phyloP scores from a whole-genome alignment of 30 jellyfish, hydroid and myxozoan species.

The Cassiopea xamachana region DNA sequence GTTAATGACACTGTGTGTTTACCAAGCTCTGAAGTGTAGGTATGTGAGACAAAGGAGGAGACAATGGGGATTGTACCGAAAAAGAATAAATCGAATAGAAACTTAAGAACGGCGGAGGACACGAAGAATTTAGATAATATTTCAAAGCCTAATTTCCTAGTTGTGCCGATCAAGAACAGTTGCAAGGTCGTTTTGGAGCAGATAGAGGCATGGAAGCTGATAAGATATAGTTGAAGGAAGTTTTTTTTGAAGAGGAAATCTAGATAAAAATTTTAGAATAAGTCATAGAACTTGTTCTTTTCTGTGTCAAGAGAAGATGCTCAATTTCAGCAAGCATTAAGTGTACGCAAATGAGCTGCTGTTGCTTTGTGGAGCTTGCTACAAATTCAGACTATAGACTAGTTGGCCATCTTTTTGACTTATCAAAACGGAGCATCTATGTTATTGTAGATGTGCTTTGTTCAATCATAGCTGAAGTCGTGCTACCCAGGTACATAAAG shows the following conservation, averaged over 20 bases:
- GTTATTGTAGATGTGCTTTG: conserved; percentile 34
- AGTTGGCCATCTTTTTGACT: conserved; percentile 37
- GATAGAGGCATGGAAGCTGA: neutral
- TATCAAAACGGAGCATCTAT: conserved; percentile 46
- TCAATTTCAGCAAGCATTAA: conserved; percentile 6
- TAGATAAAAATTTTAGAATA: conserved; percentile 36
- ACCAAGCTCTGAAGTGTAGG: neutral
- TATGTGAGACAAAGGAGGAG: neutral
- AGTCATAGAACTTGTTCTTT: conserved; percentile 1
- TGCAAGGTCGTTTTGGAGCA: conserved; percentile 5
- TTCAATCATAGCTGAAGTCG: neutral
- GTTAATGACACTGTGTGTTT: neutral
- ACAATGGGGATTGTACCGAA: neutral
- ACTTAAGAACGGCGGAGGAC: conserved; percentile 38
- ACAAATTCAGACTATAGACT: conserved; percentile 32
- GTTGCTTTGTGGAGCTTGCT: conserved; percentile 37
- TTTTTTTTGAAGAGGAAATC: neutral
- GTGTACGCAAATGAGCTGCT: conserved; percentile 20
- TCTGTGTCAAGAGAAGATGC: conserved; percentile 29
- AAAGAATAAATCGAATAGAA: conserved; percentile 19
- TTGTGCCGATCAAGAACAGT: neutral
- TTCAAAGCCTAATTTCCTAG: neutral
- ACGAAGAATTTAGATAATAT: conserved; percentile 15
- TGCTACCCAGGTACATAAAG: conserved; percentile 34
- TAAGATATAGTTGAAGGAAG: conserved; percentile 4